Evolutionary conservation across 2,888 invertebrate species (phyloP).

Genomic region (Calliopum simillimum): DNA sequence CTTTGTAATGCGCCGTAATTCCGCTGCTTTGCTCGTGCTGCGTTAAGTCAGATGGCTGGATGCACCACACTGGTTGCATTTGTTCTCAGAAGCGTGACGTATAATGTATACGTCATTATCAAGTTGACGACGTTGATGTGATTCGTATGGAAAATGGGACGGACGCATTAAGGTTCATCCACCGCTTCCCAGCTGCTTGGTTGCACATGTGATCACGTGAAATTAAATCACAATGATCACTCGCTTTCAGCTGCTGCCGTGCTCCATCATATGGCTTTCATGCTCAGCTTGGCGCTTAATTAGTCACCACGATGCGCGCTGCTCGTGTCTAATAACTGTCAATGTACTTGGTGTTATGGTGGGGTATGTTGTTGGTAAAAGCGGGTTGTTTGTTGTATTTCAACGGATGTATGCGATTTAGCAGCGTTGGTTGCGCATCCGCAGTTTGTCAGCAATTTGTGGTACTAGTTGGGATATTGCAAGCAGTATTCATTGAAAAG

Average conservation of each 20-base stretch:
- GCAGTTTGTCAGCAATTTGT: not conserved
- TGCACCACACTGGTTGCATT: too few relatives aligned
- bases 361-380: not conserved
- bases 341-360: slow-evolving; percentile 4
- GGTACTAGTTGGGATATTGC: too few relatives aligned
- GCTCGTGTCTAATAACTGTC: slow-evolving; percentile 18
- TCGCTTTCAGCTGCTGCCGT: not conserved
- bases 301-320: not conserved
- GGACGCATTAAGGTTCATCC: too few relatives aligned
- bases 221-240: slow-evolving; percentile 17
- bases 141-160: too few relatives aligned
- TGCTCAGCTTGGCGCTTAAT: slow-evolving; percentile 1
- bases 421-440: not conserved
- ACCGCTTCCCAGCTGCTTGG: too few relatives aligned
- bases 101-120: too few relatives aligned
- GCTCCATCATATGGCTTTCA: not conserved
- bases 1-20: too few relatives aligned
- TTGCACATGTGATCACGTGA: slow-evolving; percentile 39
- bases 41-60: too few relatives aligned
- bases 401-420: slow-evolving; percentile 6
- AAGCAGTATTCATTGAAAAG: too few relatives aligned
- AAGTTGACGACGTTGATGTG: too few relatives aligned
- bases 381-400: not conserved
- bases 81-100: too few relatives aligned
- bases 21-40: too few relatives aligned